These are phyloP conservation scores for Maccullochella peelii DNA, from an alignment of 2,113 vertebrate genomes.

Conservation along the genomic window DNA sequence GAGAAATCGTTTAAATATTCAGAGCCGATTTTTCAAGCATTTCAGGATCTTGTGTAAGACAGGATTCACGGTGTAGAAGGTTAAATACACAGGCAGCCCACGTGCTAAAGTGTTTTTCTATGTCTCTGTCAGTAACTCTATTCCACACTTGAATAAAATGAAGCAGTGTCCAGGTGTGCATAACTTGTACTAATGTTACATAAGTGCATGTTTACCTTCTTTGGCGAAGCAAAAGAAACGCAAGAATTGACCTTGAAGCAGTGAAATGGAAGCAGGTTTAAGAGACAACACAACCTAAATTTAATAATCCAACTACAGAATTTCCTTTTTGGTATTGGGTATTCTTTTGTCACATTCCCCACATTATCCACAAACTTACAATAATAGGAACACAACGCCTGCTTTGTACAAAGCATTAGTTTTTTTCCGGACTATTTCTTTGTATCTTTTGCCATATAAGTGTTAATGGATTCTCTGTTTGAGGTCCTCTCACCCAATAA, in stretches of 20 bases:
- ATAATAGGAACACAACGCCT: neutral
- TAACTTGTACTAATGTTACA: neutral
- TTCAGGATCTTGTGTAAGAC: conserved; percentile 4
- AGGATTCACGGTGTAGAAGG: conserved; percentile 10
- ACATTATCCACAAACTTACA: neutral
- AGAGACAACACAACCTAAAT: neutral
- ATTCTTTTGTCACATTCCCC: neutral
- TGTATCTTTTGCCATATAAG: neutral
- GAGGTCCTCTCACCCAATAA: neutral
- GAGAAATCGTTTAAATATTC: conserved; percentile 18
- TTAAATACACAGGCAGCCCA: conserved; percentile 27
- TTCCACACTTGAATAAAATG: neutral
- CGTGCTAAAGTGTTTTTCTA: conserved; percentile 22
- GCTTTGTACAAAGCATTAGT: neutral
- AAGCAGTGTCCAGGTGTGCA: neutral
- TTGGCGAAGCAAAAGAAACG: neutral
- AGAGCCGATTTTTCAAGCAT: conserved; percentile 8
- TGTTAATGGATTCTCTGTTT: neutral
- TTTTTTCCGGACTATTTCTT: neutral
- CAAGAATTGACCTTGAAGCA: neutral
- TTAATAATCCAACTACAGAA: neutral
- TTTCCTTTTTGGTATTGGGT: neutral
- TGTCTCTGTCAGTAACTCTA: conserved; percentile 36
- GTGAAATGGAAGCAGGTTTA: neutral
- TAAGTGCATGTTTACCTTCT: neutral